These are phyloP conservation scores for Vidua chalybeata DNA, from an alignment of 2,113 vertebrate species.

Conservation along the genomic window DNA sequence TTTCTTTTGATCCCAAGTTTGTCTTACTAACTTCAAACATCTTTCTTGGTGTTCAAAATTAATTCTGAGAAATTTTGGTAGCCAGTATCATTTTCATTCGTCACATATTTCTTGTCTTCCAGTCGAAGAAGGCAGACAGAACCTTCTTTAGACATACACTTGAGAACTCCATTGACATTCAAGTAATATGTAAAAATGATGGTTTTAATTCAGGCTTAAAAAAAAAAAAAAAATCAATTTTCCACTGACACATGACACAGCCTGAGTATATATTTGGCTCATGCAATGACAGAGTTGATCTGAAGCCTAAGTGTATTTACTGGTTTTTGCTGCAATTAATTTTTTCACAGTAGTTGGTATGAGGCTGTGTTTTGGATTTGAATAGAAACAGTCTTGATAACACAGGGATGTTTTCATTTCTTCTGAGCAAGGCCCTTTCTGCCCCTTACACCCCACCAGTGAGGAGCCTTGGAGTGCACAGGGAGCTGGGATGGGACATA, in stretches of 20 bases:
- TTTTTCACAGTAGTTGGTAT: not conserved
- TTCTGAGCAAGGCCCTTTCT: not conserved
- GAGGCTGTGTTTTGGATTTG: not conserved
- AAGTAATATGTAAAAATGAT: not conserved
- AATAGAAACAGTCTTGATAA: not conserved
- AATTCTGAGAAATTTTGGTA: not conserved
- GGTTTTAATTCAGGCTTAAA: not conserved
- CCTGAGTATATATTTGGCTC: not conserved
- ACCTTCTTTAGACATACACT: not conserved
- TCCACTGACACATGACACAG: not conserved
- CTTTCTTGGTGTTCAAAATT: not conserved
- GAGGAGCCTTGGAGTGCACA: not conserved
- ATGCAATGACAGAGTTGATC: not conserved
- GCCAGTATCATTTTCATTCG: not conserved
- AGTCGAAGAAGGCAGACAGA: not conserved
- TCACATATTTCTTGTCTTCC: not conserved
- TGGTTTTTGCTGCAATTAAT: not conserved
- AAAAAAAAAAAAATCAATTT: not conserved
- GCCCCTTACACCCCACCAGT: fast-evolving
- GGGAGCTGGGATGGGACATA: not conserved
- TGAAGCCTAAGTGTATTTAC: not conserved
- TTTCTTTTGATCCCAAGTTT: not conserved
- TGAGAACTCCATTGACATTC: not conserved
- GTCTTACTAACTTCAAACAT: not conserved
- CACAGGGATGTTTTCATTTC: fast-evolving